Conservation (phyloP, 2,888 invertebrate species). For the Ochropleura plecta region DNA sequence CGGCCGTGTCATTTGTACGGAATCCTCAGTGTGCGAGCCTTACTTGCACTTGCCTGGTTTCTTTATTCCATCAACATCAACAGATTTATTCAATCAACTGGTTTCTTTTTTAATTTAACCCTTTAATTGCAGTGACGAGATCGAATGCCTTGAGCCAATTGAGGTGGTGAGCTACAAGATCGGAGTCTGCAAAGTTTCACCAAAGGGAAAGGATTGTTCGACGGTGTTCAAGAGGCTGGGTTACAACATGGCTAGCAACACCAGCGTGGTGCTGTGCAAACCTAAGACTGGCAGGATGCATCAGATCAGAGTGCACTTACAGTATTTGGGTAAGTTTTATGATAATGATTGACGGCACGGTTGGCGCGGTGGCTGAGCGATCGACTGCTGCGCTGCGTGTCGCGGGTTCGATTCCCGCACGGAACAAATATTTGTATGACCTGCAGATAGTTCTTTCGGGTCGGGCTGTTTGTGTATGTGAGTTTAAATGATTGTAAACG, state of each 20-base stretch:
- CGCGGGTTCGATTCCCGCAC: too few relatives aligned
- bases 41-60: too few relatives aligned
- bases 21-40: too few relatives aligned
- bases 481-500: too few relatives aligned
- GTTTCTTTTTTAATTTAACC: conserved; percentile 4
- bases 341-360: too few relatives aligned
- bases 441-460: too few relatives aligned
- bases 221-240: conserved; percentile 97
- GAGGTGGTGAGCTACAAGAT: conserved; percentile 98
- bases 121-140: conserved; percentile 91
- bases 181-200: conserved; percentile 98
- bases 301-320: conserved; percentile 99
- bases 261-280: conserved; percentile 98
- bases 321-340: conserved; percentile 95
- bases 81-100: background rate
- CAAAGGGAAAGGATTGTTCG: conserved; percentile 97
- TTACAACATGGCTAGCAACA: conserved; percentile 96
- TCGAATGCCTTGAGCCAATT: conserved; percentile 97
- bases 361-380: too few relatives aligned
- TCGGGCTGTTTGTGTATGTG: too few relatives aligned
- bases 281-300: conserved; percentile 99
- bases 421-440: too few relatives aligned
- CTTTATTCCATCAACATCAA: too few relatives aligned
- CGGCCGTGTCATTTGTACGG: too few relatives aligned
- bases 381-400: too few relatives aligned